These are phyloP conservation scores for Parotocinclus haroldoi DNA, from an alignment of 2,797 vertebrate genomes.

Conservation along the genomic window DNA sequence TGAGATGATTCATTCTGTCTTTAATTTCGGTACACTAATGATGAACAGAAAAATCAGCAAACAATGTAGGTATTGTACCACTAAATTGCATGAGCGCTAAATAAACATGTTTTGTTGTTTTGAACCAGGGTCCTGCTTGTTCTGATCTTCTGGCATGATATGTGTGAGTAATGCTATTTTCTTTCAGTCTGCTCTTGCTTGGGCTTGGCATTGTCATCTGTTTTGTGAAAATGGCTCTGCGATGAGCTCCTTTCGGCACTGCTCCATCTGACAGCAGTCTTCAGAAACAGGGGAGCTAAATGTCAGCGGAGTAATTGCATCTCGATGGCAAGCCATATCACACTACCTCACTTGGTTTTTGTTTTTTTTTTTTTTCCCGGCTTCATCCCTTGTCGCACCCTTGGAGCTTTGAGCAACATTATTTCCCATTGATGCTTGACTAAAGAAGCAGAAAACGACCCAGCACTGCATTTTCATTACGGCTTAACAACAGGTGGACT, in stretches of 20 bases:
- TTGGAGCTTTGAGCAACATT: conserved; percentile 8
- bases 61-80: too few species aligned
- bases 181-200: not conserved
- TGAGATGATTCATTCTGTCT: too few species aligned
- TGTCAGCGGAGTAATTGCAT: conserved; percentile 45
- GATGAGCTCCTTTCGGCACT: conserved; percentile 18
- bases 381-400: not conserved
- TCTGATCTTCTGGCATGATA: not conserved
- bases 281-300: conserved; percentile 39
- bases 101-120: not conserved
- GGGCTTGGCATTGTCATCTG: not conserved
- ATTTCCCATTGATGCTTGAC: not conserved
- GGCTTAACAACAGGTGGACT: conserved; percentile 4
- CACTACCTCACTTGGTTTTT: conserved; percentile 22
- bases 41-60: too few species aligned
- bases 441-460: not conserved
- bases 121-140: not conserved
- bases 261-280: conserved; percentile 15
- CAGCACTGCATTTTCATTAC: conserved; percentile 12
- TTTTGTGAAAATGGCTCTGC: conserved; percentile 27
- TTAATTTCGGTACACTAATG: too few species aligned
- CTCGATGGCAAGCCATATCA: conserved; percentile 22
- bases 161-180: conserved; percentile 22
- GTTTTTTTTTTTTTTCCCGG: not conserved
- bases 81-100: too few species aligned